Percentiles rank a stretch among this genome's conserved stretches.
Conservation (phyloP, 2,888 invertebrate genomes). For the Apodemia mormo region DNA sequence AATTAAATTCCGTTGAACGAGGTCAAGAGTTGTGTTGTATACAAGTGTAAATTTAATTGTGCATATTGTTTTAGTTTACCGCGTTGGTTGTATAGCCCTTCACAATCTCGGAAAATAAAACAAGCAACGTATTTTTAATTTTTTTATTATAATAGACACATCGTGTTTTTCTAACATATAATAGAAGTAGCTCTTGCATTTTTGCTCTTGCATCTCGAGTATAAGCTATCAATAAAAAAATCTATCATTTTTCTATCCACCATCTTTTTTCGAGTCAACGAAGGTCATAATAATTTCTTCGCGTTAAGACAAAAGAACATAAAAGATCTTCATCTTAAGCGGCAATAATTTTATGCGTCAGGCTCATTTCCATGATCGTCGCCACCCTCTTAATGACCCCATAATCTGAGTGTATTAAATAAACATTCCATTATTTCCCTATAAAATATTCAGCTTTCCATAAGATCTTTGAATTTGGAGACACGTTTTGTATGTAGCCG, state of each 20-base stretch:
- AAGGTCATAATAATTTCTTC: too few relatives aligned
- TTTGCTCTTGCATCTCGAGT: too few relatives aligned
- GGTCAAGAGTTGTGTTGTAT: not conserved
- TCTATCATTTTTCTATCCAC: too few relatives aligned
- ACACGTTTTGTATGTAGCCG: too few relatives aligned
- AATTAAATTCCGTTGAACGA: not conserved
- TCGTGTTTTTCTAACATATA: not conserved
- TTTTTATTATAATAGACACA: not conserved
- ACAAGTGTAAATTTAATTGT: not conserved
- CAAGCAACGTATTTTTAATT: not conserved
- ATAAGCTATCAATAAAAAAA: too few relatives aligned
- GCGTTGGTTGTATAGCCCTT: constrained; percentile 6
- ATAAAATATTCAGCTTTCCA: not conserved
- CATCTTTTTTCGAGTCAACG: too few relatives aligned
- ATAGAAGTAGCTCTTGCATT: too few relatives aligned
- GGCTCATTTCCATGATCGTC: not conserved
- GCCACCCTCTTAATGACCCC: not conserved
- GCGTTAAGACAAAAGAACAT: too few relatives aligned
- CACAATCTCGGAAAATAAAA: not conserved
- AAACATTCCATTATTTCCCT: not conserved
- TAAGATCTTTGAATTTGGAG: too few relatives aligned
- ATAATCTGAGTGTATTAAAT: constrained; percentile 4
- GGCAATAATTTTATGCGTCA: not conserved
- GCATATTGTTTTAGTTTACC: not conserved
- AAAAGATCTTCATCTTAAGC: not conserved